Evolutionary conservation across 1,140 invertebrate genomes (phyloP).

Genomic region (Trinorchestia longiramus): DNA sequence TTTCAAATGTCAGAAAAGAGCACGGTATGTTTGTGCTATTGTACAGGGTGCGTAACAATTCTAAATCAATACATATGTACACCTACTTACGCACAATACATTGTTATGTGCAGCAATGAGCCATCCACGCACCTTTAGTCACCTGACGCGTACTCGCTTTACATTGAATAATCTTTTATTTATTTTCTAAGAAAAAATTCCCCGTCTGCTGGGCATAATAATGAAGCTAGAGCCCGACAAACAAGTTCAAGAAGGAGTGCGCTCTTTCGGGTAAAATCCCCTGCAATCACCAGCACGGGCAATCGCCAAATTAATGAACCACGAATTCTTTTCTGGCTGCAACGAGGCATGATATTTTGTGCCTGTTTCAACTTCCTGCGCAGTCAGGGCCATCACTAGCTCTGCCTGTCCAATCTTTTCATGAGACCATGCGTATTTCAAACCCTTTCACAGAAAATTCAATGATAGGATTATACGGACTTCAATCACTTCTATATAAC

Average conservation of each 20-base stretch:
- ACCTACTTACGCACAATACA: too few species aligned
- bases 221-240: background rate
- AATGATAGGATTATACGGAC: too few species aligned
- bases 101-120: background rate
- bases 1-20: too few species aligned
- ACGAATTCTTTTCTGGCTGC: background rate
- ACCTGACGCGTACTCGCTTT: background rate
- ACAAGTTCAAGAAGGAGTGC: background rate
- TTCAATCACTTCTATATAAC: background rate
- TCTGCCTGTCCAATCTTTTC: background rate
- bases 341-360: background rate
- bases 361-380: background rate
- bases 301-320: background rate
- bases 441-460: background rate
- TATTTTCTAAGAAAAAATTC: background rate
- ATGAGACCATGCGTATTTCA: background rate
- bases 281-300: background rate
- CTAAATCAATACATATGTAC: too few species aligned
- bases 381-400: background rate
- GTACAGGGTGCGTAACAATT: too few species aligned
- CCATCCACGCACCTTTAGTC: background rate
- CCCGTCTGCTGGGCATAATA: constrained; percentile 5
- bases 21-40: too few species aligned
- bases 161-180: background rate
- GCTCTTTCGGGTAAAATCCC: background rate